Evolutionary conservation across 2,888 invertebrate species (phyloP), one percentile per base, ranked within the genome.

Genomic region (Drosophila bunnanda): DNA sequence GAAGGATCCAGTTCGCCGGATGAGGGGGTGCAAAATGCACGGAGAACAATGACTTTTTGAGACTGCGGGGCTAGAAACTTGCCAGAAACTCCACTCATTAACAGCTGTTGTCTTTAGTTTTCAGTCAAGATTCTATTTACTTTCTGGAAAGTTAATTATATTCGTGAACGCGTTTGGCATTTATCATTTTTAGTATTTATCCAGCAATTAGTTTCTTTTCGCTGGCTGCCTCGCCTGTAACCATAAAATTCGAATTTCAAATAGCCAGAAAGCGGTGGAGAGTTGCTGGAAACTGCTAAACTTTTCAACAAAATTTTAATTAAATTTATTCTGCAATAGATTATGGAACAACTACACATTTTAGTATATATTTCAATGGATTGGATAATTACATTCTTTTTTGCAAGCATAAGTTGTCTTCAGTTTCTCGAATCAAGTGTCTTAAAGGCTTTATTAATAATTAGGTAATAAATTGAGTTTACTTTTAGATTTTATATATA

Each of bases 31-130:
- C 25, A 25, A 25, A 25, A 25, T 25, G 55, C 68, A 46, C 30
- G 22, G 39, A 34, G 55, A 71, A 71, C 71, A 71, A 71, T 71
- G 71, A 71, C 55, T 56, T 50, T 57, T 50, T 5, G 54, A 22
- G 30, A 28, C 46, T 58, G 70, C 38, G 52, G 70, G 70, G 62
- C 56, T 30, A 38, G 9, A 61, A 70, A 70, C 50, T 71, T 53
- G 34, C 46, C 71, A 48, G 20, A 65, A 85, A 78, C 82, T 85
- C 55, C 67, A 74, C 80, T 88, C 81, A 83, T 83, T 86, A 85
- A 60, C 82, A 88, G 80, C 83, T 78, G 86, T 83, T 85, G 85
- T 88, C 78, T 82, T 78, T 78, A 73, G 85, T 75, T 82, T 76
- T 57, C 65, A 59, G 68, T 43, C 55, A 69, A 67, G 82, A 82